Evolutionary conservation across 2,888 invertebrate species (phyloP), one percentile per base, ranked within the genome.

Genomic region (Phortica magna): DNA sequence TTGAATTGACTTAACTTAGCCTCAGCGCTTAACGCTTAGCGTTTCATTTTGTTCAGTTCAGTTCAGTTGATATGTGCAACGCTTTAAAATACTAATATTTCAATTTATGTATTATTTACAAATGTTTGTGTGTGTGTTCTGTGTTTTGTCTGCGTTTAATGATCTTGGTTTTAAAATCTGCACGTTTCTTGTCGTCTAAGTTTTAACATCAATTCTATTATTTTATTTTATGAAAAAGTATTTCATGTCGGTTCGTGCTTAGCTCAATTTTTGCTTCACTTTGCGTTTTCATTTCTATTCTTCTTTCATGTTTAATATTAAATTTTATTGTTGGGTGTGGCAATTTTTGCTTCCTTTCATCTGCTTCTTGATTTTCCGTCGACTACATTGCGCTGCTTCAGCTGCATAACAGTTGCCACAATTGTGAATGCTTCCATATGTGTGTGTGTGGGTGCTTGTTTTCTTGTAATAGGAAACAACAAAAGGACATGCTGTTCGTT

Each of bases 321-420:
- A 68, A 39, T 68, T 68, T 68, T 68, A 68, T 68, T 17, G 22
- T 48, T 48, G 68, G 68, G 68, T 39, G 68, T 68, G 68, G 68
- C 68, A 19, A 31, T 17, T 7, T 17, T 59, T 65, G 9, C 31
- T 65, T 65, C 10, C 65, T 41, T 65, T 41, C 31, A 14, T 64
- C 14, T 31, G 10, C 64, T 65, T 31, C 65, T 65, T 55, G 31
- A 31, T 31, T 17, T 55, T 55, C 55, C 55, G 17, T 55, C 55
- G 10, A 12, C 17, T 55, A 31, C 31, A 31, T 31, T 31, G 31
- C 31, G 31, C 31, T 31, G 31, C 31, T 31, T 31, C 31, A 31
- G 31, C 31, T 31, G 31, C 31, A 31, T 31, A 31, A 31, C 31
- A 31, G 31, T 31, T 31, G 31, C 31, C 31, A 31, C 31, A 31